Evolutionary conservation across 2,888 invertebrate genomes (phyloP), one percentile per base, ranked within the genome.

Genomic region (Halocaridina rubra): DNA sequence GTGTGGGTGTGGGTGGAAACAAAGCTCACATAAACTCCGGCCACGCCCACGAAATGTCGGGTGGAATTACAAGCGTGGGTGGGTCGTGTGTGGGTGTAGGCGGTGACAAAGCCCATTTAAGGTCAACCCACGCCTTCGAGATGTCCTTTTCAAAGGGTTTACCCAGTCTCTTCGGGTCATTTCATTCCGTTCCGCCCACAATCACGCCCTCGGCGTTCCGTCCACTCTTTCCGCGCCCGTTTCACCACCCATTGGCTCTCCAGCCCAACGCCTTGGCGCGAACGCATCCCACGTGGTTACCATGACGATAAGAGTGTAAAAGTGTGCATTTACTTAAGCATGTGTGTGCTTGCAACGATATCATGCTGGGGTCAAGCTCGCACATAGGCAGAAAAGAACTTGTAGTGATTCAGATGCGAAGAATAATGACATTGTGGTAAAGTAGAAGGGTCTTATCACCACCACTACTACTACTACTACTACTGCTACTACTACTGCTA

Each of bases 131-230:
- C 27, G 32, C 57, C 5, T 77, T 71, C 29, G 81, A 81, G 32
- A 75, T 29, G 53, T 59, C 77, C 5, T 69, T 82, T 71, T 61
- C 77, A 32, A 82, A 82, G 57, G 61, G 69, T 19, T 32, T 82
- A 22, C 82, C 82, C 4, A 79, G 81, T 19, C 39, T 86, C n/a
- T 79, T 86, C 33, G 86, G 86, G 10, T 79, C 86, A 27, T 81
- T 86, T 32, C 86, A 86, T 24, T 82, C 86, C 24, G 79, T 86
- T 3, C 29, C 86, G 13, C 75, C 86, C 24, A 29, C 59, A 16
- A 27, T 86, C 32, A 22, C 86, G 8, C 81, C 81, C 39, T 86
- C 86, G 29, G 86, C 86, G 24, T 86, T 86, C 80, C 80, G 85
- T 19, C 85, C 85, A 10, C 81, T 85, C 46, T 27, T 82, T 39